These are phyloP conservation scores for Clarias magur DNA, from an alignment of 2,113 vertebrate species.

Conservation along the genomic window DNA sequence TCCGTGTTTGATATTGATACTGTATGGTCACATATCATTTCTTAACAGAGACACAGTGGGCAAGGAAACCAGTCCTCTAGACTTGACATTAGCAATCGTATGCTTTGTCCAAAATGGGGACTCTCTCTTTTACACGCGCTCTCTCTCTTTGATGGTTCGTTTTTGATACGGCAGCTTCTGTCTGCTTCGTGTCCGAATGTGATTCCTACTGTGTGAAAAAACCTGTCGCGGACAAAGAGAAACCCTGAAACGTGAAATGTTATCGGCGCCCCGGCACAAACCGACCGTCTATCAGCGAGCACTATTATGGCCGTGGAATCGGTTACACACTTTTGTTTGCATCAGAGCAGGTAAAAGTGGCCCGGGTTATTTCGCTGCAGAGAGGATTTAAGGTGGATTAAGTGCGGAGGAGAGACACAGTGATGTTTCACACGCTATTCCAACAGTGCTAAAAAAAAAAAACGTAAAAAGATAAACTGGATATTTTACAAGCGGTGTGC, in stretches of 20 bases:
- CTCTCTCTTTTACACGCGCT: not conserved
- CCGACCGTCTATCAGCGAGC: conserved; percentile 2
- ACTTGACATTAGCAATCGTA: not conserved
- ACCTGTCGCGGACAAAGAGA: not conserved
- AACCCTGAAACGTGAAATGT: conserved; percentile 10
- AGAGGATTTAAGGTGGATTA: conserved; percentile 10
- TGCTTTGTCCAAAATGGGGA: not conserved
- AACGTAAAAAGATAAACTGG: not conserved
- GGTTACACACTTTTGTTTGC: conserved; percentile 8
- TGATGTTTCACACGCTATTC: not conserved
- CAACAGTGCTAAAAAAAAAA: not conserved
- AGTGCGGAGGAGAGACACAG: not conserved
- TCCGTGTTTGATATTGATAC: too few species aligned
- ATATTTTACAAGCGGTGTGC: not conserved
- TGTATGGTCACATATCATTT: too few species aligned
- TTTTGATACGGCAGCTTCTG: not conserved
- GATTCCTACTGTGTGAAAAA: not conserved
- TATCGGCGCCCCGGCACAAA: not conserved
- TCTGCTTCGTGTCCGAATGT: not conserved
- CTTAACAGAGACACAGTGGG: too few species aligned
- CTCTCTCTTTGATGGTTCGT: not conserved
- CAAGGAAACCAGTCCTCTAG: not conserved
- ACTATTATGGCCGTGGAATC: not conserved
- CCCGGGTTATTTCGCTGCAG: not conserved
- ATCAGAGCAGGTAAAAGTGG: not conserved